phyloP scores from a whole-genome alignment of 1,140 invertebrate species.

The Nautilus pompilius region DNA sequence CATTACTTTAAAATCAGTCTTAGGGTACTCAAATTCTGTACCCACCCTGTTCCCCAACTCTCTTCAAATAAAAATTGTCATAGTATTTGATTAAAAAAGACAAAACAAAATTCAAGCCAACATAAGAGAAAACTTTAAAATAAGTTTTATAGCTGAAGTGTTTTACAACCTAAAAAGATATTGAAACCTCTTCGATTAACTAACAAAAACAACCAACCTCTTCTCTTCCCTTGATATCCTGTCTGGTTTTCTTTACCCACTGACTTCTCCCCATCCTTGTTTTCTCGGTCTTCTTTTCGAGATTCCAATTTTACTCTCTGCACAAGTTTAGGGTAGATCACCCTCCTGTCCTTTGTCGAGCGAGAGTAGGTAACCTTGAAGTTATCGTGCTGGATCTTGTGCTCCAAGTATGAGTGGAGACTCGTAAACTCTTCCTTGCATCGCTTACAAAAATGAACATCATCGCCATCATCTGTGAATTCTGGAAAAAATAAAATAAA shows the following conservation, averaged over 20 bases:
- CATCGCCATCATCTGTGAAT: slow-evolving; percentile 28
- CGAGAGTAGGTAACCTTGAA: slow-evolving; percentile 31
- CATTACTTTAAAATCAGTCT: too few species aligned
- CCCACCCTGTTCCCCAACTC: too few species aligned
- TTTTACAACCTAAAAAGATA: too few species aligned
- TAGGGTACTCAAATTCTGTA: too few species aligned
- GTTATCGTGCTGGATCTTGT: slow-evolving; percentile 42
- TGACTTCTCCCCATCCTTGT: slow-evolving; percentile 1
- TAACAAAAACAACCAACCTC: too few species aligned
- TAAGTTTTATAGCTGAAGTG: too few species aligned
- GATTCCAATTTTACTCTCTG: slow-evolving; percentile 25
- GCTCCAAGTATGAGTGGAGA: slow-evolving; percentile 34
- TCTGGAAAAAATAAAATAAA: slow-evolving; percentile 10
- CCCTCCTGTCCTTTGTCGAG: slow-evolving; percentile 17
- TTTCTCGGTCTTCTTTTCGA: slow-evolving; percentile 6
- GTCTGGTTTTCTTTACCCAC: slow-evolving; percentile 7
- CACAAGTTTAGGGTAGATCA: slow-evolving; percentile 29
- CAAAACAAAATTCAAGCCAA: too few species aligned
- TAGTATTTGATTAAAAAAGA: too few species aligned
- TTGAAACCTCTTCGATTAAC: too few species aligned
- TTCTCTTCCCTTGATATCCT: too few species aligned
- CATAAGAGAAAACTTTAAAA: too few species aligned
- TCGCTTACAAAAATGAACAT: slow-evolving; percentile 37
- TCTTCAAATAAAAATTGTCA: too few species aligned
- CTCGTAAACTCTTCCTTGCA: slow-evolving; percentile 38